Evolutionary conservation across 1,140 invertebrate genomes (phyloP), one percentile per base, ranked within the genome.

Genomic region (Drosophila carrolli): DNA sequence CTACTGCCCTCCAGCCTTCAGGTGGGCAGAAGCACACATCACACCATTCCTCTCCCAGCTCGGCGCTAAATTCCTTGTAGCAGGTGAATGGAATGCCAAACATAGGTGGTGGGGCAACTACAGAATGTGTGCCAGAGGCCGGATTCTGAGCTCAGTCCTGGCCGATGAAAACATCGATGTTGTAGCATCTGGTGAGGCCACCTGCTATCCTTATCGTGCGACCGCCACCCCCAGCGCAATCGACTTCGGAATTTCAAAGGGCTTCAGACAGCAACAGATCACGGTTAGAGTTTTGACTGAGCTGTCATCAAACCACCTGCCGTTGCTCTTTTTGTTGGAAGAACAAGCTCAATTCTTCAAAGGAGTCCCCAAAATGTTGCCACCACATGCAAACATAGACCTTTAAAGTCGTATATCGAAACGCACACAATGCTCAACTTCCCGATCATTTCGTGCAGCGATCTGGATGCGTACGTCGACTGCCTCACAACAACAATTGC

Each of bases 201-300:
- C 54, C 11, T 57, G 35, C 35, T 23, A 55, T n/a, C 61, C 61
- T 9, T 55, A 55, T 47, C 61, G 61, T 23, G 61, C 41, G 14
- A 57, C 8, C 14, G 37, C 54, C 43, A 50, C 19, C 62, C 62
- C 62, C n/a, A 65, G 62, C 27, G 23, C 54, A 8, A 66, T 66
- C 19, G 54, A 66, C 14, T 66, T 66, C n/a, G 62, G 46, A 5
- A 66, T 43, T n/a, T 43, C 41, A 7, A 43, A 43, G 16, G 41
- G 41, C n/a, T 43, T 43, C 41, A 43, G n/a, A 43, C 41, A 43
- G 8, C 41, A 43, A n/a, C n/a, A n/a, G n/a, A n/a, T n/a, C n/a
- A n/a, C n/a, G n/a, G n/a, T n/a, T n/a, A n/a, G n/a, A n/a, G n/a
- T n/a, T n/a, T n/a, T n/a, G n/a, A n/a, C n/a, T n/a, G n/a, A n/a